Evolutionary conservation across 1,140 invertebrate species (phyloP).

Genomic region (Argopecten irradians): DNA sequence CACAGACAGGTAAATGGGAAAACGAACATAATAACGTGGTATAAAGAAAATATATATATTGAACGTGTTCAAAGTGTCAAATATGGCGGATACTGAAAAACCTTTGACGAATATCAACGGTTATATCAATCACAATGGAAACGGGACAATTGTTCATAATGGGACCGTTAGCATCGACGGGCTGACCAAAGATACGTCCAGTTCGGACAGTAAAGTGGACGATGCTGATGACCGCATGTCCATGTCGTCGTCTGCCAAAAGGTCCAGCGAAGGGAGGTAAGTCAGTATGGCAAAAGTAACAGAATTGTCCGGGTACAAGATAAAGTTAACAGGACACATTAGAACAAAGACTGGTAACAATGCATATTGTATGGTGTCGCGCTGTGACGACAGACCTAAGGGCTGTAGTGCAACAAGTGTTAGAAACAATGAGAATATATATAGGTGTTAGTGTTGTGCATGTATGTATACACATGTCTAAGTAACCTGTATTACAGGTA

Average conservation of each 20-base stretch:
- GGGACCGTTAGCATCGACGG: background rate
- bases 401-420: background rate
- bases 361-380: too few relatives aligned
- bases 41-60: background rate
- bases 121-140: background rate
- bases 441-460: background rate
- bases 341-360: too few relatives aligned
- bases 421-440: background rate
- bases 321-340: too few relatives aligned
- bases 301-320: background rate
- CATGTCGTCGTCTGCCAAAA: conserved; percentile 21
- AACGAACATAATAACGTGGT: background rate
- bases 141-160: background rate
- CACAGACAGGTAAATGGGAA: background rate
- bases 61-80: background rate
- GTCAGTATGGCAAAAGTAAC: background rate
- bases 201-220: background rate
- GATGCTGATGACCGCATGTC: conserved; percentile 8
- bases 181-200: background rate
- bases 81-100: background rate
- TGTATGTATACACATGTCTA: too few relatives aligned
- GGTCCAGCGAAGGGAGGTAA: conserved; percentile 1
- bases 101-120: background rate
- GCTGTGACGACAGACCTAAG: background rate
- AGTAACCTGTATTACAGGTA: too few relatives aligned